Percentiles rank a stretch among this genome's conserved stretches.
Conservation (phyloP, 2,888 invertebrate genomes). For the Heteromurus nitidus region DNA sequence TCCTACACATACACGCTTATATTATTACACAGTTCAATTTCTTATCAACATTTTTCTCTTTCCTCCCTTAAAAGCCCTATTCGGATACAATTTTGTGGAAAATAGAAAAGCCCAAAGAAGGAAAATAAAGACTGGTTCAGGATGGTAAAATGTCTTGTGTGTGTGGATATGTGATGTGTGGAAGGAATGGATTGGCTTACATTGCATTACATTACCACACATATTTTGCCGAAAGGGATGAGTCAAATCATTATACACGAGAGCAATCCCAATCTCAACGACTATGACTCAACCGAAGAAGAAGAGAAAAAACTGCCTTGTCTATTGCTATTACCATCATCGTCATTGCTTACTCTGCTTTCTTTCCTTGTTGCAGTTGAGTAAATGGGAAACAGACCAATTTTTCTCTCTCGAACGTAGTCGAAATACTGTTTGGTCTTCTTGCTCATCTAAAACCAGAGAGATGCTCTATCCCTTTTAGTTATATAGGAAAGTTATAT, state of each 20-base stretch:
- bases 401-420: slow-evolving; percentile 1
- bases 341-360: slow-evolving; percentile 17
- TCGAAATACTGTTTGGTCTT: neutral
- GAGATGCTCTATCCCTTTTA: neutral
- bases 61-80: neutral
- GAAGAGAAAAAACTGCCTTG: slow-evolving; percentile 16
- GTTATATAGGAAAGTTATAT: neutral
- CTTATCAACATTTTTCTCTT: slow-evolving; percentile 8
- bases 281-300: slow-evolving; percentile 26
- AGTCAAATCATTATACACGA: slow-evolving; percentile 51
- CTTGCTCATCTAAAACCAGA: neutral
- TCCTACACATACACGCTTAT: too few relatives aligned
- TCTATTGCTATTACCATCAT: slow-evolving; percentile 31
- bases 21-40: neutral
- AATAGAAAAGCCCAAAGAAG: slow-evolving; percentile 15
- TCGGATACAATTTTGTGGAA: slow-evolving; percentile 21
- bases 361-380: neutral
- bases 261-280: slow-evolving; percentile 49
- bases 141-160: slow-evolving; percentile 1
- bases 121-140: slow-evolving; percentile 26
- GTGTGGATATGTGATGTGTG: neutral
- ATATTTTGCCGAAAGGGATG: slow-evolving; percentile 50
- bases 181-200: slow-evolving; percentile 34
- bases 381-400: slow-evolving; percentile 19
- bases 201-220: slow-evolving; percentile 53